Evolutionary conservation across 2,888 invertebrate species (phyloP).

Genomic region (Coleophora deauratella): DNA sequence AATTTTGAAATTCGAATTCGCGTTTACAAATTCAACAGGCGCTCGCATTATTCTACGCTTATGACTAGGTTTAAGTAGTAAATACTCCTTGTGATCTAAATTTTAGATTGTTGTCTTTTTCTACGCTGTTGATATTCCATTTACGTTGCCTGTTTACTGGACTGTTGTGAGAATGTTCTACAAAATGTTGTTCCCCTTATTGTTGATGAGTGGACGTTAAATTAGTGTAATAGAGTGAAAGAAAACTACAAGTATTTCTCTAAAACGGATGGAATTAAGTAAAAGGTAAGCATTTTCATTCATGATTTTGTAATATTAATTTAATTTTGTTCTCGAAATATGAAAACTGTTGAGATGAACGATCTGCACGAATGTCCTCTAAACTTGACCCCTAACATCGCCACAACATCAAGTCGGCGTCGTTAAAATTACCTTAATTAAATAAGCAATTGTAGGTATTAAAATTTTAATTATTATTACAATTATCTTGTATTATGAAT

Average conservation of each 20-base stretch:
- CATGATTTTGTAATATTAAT: neutral
- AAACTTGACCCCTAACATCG: too few species aligned
- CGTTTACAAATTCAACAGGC: slow-evolving; percentile 57
- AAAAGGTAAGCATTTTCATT: neutral
- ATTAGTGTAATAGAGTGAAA: slow-evolving; percentile 17
- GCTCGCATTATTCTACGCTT: slow-evolving; percentile 25
- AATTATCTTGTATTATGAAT: too few species aligned
- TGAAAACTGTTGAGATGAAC: too few species aligned
- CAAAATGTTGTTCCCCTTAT: slow-evolving; percentile 28
- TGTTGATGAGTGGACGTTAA: slow-evolving; percentile 16
- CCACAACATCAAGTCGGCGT: too few species aligned
- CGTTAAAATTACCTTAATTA: too few species aligned
- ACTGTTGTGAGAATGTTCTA: slow-evolving; percentile 19
- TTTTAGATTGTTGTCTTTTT: slow-evolving; percentile 40
- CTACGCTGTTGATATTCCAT: slow-evolving; percentile 39
- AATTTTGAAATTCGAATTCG: slow-evolving; percentile 26
- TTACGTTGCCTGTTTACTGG: slow-evolving; percentile 37
- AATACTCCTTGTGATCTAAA: slow-evolving; percentile 35
- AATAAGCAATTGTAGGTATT: too few species aligned
- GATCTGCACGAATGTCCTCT: too few species aligned
- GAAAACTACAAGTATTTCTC: neutral
- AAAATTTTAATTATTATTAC: too few species aligned
- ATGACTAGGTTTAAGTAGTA: slow-evolving; percentile 20
- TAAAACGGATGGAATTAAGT: slow-evolving; percentile 4
- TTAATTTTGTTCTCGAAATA: neutral